A percentile compares a stretch with the other conserved stretches of the same genome.
phyloP scores from a whole-genome alignment of 2,113 vertebrate genomes.

The Dicaeum eximium region DNA sequence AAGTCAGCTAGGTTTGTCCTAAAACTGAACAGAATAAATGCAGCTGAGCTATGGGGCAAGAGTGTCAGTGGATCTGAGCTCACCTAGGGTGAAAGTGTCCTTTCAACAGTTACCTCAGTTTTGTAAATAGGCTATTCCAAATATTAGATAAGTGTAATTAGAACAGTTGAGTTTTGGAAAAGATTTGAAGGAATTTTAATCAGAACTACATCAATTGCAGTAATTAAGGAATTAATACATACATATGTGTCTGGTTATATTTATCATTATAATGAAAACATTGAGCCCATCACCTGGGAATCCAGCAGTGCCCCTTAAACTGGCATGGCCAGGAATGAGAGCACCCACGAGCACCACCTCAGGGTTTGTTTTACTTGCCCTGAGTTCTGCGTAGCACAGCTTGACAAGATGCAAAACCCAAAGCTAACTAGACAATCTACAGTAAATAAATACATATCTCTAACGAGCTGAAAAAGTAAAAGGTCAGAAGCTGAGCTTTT shows the following conservation, averaged over 20 bases:
- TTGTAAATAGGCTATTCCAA: neutral
- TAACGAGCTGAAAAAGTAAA: neutral
- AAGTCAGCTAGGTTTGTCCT: neutral
- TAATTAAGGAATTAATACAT: neutral
- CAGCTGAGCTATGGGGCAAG: neutral
- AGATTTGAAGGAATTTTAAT: neutral
- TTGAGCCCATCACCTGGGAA: neutral
- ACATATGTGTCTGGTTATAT: accelerated
- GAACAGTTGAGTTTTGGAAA: neutral
- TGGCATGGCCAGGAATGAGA: neutral
- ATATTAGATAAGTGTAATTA: neutral
- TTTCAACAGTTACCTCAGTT: neutral
- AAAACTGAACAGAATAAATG: neutral
- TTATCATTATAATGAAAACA: neutral
- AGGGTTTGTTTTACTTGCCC: neutral
- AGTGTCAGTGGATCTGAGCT: neutral
- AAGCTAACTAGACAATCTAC: neutral
- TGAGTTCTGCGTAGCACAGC: neutral
- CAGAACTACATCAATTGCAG: neutral
- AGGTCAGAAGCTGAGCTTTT: neutral
- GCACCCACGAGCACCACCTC: neutral
- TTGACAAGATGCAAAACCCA: neutral
- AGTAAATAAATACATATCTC: neutral
- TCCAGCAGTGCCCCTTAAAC: neutral
- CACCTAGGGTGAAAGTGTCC: neutral